A percentile compares a stretch with the other conserved stretches of the same genome.
These are phyloP conservation scores for Centroberyx gerrardi DNA, from an alignment of 2,797 vertebrate genomes.

Conservation along the genomic window DNA sequence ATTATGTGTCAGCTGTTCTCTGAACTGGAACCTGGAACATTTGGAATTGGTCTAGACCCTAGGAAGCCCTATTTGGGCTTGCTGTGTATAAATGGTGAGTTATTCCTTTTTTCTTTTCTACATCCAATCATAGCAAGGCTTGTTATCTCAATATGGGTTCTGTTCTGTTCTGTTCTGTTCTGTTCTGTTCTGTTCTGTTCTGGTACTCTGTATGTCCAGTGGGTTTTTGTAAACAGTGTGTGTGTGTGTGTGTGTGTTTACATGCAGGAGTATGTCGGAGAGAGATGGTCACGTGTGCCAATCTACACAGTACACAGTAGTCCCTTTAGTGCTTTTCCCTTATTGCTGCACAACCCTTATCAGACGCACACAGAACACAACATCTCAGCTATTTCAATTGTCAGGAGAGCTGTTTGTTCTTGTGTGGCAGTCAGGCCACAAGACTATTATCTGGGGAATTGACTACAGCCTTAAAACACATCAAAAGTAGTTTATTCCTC, in stretches of 20 bases:
- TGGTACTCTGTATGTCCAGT: not conserved
- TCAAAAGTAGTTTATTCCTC: constrained; percentile 40
- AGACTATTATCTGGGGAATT: constrained; percentile 45
- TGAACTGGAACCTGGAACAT: constrained; percentile 26
- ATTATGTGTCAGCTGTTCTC: constrained; percentile 45
- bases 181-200: not conserved
- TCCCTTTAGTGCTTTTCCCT: constrained; percentile 13
- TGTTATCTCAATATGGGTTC: constrained; percentile 38
- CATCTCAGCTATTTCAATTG: constrained; percentile 27
- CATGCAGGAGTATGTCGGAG: not conserved
- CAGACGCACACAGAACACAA: constrained; percentile 43
- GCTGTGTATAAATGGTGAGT: not conserved
- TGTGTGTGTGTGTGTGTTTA: not conserved
- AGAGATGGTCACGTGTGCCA: not conserved
- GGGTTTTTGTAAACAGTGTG: constrained; percentile 17
- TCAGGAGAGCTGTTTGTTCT: constrained; percentile 53
- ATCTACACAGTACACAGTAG: not conserved
- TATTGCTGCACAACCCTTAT: constrained; percentile 27
- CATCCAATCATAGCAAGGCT: constrained; percentile 2
- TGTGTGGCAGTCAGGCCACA: constrained; percentile 36
- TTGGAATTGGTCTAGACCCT: not conserved
- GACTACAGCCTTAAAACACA: constrained; percentile 33
- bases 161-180: constrained; percentile 8
- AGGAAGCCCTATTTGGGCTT: constrained; percentile 32
- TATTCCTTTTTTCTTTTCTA: not conserved